These are phyloP conservation scores for Cryptoprocta ferox DNA, from an alignment of 2,797 vertebrate species.

Conservation along the genomic window DNA sequence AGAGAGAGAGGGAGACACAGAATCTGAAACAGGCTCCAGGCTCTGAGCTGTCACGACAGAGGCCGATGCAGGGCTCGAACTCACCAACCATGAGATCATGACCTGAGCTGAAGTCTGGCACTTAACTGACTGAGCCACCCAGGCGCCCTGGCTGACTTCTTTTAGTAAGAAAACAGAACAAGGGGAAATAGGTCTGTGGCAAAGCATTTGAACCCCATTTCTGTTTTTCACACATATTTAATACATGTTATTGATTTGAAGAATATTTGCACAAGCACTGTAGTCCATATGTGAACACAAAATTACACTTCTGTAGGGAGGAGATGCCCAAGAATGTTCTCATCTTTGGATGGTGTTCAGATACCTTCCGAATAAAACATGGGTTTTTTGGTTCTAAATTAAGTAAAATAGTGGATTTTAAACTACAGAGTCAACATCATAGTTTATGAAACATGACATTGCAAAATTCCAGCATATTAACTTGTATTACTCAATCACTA, in stretches of 20 bases:
- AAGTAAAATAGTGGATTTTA: neutral
- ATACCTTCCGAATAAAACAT: neutral
- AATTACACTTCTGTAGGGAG: neutral
- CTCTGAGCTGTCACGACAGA: too few species aligned
- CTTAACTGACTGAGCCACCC: too few species aligned
- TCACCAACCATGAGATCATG: too few species aligned
- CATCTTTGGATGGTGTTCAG: neutral
- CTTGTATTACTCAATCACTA: neutral
- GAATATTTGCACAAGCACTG: neutral
- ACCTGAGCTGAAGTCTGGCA: too few species aligned
- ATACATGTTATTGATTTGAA: neutral
- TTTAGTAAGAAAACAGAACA: neutral
- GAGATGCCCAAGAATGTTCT: neutral
- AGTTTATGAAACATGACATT: neutral
- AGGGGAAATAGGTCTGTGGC: neutral
- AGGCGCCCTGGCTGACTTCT: neutral
- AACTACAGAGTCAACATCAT: neutral
- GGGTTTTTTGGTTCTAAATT: neutral
- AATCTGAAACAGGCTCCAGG: too few species aligned
- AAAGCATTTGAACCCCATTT: neutral
- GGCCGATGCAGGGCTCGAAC: too few species aligned
- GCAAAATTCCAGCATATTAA: neutral
- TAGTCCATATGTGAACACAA: neutral
- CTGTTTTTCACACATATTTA: slow-evolving; percentile 40
- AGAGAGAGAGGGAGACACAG: too few species aligned